Evolutionary conservation across 2,888 invertebrate genomes (phyloP).

Genomic region (Exephanes ischioxanthus): DNA sequence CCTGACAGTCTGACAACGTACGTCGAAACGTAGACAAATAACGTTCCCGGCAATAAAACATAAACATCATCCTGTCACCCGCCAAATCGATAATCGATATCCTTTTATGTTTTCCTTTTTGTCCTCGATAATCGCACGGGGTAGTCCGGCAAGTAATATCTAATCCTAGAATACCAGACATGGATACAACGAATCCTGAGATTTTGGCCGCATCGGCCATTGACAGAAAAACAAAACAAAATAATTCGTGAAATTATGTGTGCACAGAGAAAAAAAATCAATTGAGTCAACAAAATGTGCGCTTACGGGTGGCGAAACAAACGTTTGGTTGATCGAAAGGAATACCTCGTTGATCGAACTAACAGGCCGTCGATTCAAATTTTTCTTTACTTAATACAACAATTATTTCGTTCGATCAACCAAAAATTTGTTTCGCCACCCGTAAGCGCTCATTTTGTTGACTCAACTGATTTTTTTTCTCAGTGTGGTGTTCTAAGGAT

Average conservation of each 20-base stretch:
- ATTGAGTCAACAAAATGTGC: too few relatives aligned
- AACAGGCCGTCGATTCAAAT: too few relatives aligned
- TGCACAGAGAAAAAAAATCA: too few relatives aligned
- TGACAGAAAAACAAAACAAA: not conserved
- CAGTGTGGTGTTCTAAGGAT: not conserved
- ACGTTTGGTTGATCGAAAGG: too few relatives aligned
- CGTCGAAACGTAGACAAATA: conserved; percentile 16
- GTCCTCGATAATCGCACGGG: not conserved
- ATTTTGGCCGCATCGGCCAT: not conserved
- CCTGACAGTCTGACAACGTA: conserved; percentile 11
- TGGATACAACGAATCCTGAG: not conserved
- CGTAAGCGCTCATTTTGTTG: too few relatives aligned
- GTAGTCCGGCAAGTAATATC: not conserved
- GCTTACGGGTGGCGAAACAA: too few relatives aligned
- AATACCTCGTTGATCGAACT: too few relatives aligned
- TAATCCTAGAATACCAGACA: not conserved
- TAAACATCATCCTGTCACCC: conserved; percentile 1
- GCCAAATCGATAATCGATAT: conserved; percentile 40
- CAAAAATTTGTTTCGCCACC: too few relatives aligned
- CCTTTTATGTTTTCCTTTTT: not conserved
- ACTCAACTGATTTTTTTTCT: too few relatives aligned
- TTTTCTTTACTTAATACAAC: too few relatives aligned
- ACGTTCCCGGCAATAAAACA: not conserved
- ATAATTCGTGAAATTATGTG: not conserved
- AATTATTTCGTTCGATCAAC: too few relatives aligned